Base-by-base conservation (phyloP, 2,888 invertebrate genomes). In the Chymomyza amoena region DNA sequence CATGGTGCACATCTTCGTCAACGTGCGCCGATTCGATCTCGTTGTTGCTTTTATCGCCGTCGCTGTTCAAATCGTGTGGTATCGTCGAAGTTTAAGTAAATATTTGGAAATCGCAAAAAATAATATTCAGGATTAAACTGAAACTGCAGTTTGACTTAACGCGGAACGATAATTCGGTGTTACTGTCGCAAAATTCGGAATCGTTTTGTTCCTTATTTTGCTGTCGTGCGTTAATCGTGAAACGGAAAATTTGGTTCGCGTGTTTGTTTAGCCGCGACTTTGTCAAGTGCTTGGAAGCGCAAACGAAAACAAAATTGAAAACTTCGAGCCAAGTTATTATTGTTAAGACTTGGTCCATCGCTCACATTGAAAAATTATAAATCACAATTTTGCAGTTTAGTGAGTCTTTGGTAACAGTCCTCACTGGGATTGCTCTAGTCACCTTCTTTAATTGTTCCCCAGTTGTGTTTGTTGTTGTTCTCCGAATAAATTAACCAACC, bases 381-480 rank as follows among this genome's bases (percentile, higher is more conserved):
- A 57, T 15, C 57, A 57, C 28, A 54, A 4, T 6, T 28, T 28
- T 18, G 1, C 57, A 25, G 25, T 25, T 56, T 56, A 32, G 32
- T 32, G 32, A 32, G 56, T 9, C 56, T 9, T 25, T 56, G 57
- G 57, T 25, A 6, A 1, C 39, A 45, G 39, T 45, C 39, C 39
- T 66, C 57, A 28, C 64, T 32, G 65, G 66, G 67, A 39, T 60
- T 67, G 59, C 52, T 62, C 61, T 64, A 61, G 32, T 51, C 51
- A 36, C 64, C 64, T 66, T 75, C 59, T 69, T 79, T 84, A 84
- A 83, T 83, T 79, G 81, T 74, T 80, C 71, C 60, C 60, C 60
- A 60, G 60, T 4, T 60, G 60, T n/a, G 60, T 10, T 32, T 32
- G 60, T 60, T 59, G 84, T 64, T 56, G 84, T 63, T 70, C 77